These are phyloP conservation scores for Pangasius larnaudii DNA, from an alignment of 2,797 vertebrate species.

Conservation along the genomic window DNA sequence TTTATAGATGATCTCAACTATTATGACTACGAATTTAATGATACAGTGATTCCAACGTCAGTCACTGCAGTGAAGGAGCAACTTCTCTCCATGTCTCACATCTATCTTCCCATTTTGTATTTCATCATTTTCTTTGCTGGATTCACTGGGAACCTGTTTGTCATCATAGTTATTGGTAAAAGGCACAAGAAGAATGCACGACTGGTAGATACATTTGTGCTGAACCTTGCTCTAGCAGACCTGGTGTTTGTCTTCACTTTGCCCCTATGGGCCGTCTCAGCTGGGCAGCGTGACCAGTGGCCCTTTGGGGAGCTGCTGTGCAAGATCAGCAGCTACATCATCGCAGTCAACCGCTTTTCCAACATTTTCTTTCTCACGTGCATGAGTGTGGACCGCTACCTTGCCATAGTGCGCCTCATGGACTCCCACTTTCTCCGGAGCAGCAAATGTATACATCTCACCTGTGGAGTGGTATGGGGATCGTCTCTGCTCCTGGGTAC, in stretches of 20 bases:
- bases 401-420: constrained; percentile 81
- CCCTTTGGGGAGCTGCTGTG: constrained; percentile 77
- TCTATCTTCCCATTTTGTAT: constrained; percentile 76
- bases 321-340: constrained; percentile 83
- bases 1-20: background rate
- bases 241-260: constrained; percentile 82
- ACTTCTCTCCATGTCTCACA: constrained; percentile 10
- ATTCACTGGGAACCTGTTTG: constrained; percentile 81
- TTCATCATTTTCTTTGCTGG: constrained; percentile 80
- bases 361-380: constrained; percentile 87
- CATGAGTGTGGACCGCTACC: constrained; percentile 87
- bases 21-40: background rate
- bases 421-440: constrained; percentile 73
- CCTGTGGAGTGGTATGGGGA: constrained; percentile 76
- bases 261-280: constrained; percentile 83
- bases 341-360: constrained; percentile 84
- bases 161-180: constrained; percentile 74
- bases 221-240: constrained; percentile 85
- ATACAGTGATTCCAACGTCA: accelerated
- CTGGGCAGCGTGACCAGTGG: constrained; percentile 70
- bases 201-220: constrained; percentile 84
- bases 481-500: constrained; percentile 76
- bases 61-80: background rate
- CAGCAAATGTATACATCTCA: constrained; percentile 61
- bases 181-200: constrained; percentile 65